Evolutionary conservation across 2,888 invertebrate species (phyloP).

Genomic region (Oscheius sp.): DNA sequence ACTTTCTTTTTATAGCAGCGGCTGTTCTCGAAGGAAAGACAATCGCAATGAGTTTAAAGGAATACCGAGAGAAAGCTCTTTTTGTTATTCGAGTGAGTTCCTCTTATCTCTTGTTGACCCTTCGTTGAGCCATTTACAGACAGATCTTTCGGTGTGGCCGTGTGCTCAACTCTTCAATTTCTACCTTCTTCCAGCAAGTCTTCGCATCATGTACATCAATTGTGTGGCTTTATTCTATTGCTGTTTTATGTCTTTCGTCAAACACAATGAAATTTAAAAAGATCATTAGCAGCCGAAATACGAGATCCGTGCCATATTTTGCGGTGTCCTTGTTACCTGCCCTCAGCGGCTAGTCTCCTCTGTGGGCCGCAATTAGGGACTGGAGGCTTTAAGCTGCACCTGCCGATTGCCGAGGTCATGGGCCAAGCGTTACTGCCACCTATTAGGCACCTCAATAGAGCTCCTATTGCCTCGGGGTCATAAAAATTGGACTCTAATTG

Average conservation of each 20-base stretch:
- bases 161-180: slow-evolving; percentile 92
- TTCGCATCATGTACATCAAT: slow-evolving; percentile 86
- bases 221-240: slow-evolving; percentile 86
- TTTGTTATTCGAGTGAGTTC: slow-evolving; percentile 11
- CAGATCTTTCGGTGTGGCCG: slow-evolving; percentile 90
- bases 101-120: background rate
- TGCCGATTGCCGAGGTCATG: slow-evolving; percentile 21
- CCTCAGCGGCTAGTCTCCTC: too few relatives aligned
- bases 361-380: slow-evolving; percentile 12
- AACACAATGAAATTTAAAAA: slow-evolving; percentile 69
- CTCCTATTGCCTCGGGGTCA: too few relatives aligned
- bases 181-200: slow-evolving; percentile 83
- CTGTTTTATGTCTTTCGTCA: slow-evolving; percentile 82
- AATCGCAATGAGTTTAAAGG: background rate
- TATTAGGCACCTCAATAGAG: too few relatives aligned
- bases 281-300: background rate
- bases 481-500: too few relatives aligned
- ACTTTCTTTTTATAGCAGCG: background rate
- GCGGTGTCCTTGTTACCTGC: too few relatives aligned
- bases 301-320: background rate
- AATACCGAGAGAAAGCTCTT: slow-evolving; percentile 5
- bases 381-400: slow-evolving; percentile 29
- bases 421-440: slow-evolving; percentile 25
- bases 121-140: slow-evolving; percentile 42
- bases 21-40: slow-evolving; percentile 14